Evolutionary conservation across 2,113 vertebrate genomes (phyloP).

Genomic region (Tachuris rubrigastra): DNA sequence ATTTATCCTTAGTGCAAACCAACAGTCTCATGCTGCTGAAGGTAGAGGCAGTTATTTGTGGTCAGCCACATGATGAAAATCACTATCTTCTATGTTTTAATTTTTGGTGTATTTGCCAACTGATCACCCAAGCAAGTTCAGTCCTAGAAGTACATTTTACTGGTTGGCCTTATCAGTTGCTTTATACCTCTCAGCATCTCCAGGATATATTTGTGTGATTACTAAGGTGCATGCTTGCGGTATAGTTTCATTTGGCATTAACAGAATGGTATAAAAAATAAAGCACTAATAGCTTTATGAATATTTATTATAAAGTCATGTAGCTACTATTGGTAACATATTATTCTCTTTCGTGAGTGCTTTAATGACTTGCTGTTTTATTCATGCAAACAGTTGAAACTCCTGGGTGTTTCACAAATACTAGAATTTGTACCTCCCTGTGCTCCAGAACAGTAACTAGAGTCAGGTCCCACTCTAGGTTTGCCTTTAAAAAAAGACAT

Average conservation of each 20-base stretch:
- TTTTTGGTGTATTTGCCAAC: neutral
- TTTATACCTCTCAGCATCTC: neutral
- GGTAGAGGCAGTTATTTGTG: neutral
- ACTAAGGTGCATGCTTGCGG: neutral
- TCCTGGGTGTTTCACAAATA: neutral
- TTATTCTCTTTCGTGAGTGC: neutral
- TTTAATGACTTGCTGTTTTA: neutral
- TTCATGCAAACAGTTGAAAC: neutral
- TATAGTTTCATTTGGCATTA: neutral
- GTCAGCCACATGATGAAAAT: neutral
- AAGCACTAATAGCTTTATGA: neutral
- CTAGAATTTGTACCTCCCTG: neutral
- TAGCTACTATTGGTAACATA: neutral
- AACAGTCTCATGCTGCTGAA: neutral
- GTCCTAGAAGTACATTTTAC: neutral
- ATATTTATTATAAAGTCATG: neutral
- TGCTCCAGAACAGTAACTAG: neutral
- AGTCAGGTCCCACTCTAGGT: neutral
- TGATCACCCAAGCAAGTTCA: neutral
- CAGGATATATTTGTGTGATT: neutral
- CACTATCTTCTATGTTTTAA: neutral
- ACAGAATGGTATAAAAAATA: neutral
- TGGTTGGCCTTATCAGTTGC: neutral
- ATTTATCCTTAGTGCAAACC: neutral
- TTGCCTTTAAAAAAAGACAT: neutral